Evolutionary conservation across 2,113 vertebrate genomes (phyloP), one percentile per base, ranked within the genome.

Genomic region (Gobius niger): DNA sequence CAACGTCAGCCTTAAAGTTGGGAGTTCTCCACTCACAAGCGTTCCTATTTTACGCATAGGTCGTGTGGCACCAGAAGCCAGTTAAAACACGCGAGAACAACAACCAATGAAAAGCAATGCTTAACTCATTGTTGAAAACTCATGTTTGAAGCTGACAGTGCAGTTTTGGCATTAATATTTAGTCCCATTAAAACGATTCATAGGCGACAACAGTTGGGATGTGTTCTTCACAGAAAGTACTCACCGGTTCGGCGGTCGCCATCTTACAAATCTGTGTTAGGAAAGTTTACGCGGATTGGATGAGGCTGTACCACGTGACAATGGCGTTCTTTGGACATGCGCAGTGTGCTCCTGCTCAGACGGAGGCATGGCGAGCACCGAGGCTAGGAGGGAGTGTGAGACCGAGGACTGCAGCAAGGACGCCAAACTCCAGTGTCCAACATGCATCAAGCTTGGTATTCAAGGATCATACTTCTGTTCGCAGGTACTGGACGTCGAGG

Each of bases 231-330:
- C 47, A 82, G 51, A 73, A 73, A 82, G 75, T 87, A 91, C 96
- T 98, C 95, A 98, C 96, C 96, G 96, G 95, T 93, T 97, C 96
- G 93, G 94, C 96, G 80, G 96, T 92, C 96, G 96, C 96, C 96
- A 98, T 98, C 93, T 98, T 98, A 94, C 90, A 92, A 93, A 90
- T 93, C 89, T 93, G 83, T 86, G 91, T 90, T 86, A 76, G 90
- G 91, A 94, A 91, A 85, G 78, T 75, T 75, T 70, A 42, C 13
- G 80, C 16, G 83, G 71, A 88, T 88, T 91, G 89, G 87, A 67
- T 73, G 7, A 51, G 56, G 18, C 63, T 1, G 24, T 0, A 63
- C 51, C 50, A 80, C 82, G 86, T 88, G 82, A 86, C 67, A 52
- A 0, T 13, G 0, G 52, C 15, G 0, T 49, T 34, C 41, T 12